Conservation (phyloP, 2,888 invertebrate species). For the Pterostichus niger region DNA sequence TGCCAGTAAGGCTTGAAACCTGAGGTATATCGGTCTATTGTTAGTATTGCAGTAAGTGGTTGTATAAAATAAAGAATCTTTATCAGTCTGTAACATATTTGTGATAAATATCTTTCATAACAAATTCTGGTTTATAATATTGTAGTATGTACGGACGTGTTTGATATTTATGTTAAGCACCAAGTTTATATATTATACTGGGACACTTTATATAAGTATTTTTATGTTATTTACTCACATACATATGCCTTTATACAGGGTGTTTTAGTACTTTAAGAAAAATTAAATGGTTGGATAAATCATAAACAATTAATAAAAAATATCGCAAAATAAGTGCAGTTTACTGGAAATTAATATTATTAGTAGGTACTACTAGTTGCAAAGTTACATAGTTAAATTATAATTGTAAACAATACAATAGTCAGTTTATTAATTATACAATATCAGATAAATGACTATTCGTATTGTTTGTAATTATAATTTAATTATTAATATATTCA, state of each 20-base stretch:
- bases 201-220: slow-evolving; percentile 5
- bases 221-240: neutral
- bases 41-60: slow-evolving; percentile 33
- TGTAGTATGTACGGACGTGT: slow-evolving; percentile 60
- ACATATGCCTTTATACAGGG: too few relatives aligned
- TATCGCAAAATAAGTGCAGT: too few relatives aligned
- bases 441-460: too few relatives aligned
- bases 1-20: slow-evolving; percentile 34
- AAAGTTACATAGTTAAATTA: too few relatives aligned
- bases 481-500: too few relatives aligned
- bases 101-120: slow-evolving; percentile 36
- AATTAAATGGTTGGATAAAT: neutral
- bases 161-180: slow-evolving; percentile 51
- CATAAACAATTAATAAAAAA: too few relatives aligned
- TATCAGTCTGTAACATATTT: slow-evolving; percentile 62
- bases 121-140: slow-evolving; percentile 33
- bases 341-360: too few relatives aligned
- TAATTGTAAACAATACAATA: too few relatives aligned
- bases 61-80: slow-evolving; percentile 64
- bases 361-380: too few relatives aligned
- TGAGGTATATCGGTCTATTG: slow-evolving; percentile 66
- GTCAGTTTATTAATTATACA: too few relatives aligned
- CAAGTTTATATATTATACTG: slow-evolving; percentile 8
- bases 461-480: too few relatives aligned
- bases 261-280: neutral